Evolutionary conservation across 2,797 vertebrate species (phyloP), one percentile per base, ranked within the genome.

Genomic region (Takifugu rubripes): DNA sequence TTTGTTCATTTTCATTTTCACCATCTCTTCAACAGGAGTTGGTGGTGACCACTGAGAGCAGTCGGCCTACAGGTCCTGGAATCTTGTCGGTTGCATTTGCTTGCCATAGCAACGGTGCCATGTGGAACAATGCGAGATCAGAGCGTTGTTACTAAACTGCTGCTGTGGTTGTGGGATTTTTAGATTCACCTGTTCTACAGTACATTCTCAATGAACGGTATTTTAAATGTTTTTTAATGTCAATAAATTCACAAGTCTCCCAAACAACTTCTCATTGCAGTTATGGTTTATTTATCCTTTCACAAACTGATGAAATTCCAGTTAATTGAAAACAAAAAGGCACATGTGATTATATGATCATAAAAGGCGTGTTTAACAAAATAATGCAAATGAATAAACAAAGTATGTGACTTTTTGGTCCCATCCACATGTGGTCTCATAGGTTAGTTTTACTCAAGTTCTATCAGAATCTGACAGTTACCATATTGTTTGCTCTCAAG

Each of bases 361-460:
- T 33, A 33, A 33, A 33, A 33, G 9, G 8, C 31, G 10, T 33
- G 31, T 9, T 7, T 10, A 10, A 33, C 3, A 29, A n/a, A 60
- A 21, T 21, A 31, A 65, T 6, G 11, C 21, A 67, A 10, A 56
- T 56, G 54, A 52, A 14, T 25, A 54, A 16, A 56, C 1, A 62
- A 56, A 59, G 52, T 21, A 11, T 9, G 31, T 45, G 0, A 52
- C 33, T 29, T 51, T 79, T 80, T 83, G 78, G 76, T 80, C 64
- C 42, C 5, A 68, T 27, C 1, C 43, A 16, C n/a, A 17, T 44
- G 43, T 17, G 43, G n/a, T 44, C 31, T 33, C 31, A 21, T 21
- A 33, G 31, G 10, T 9, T 33, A 33, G 31, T 9, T 33, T 33
- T 33, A 10, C 31, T 33, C 2, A 9, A 33, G 31, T 10, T 33